Percentiles rank a stretch among this genome's conserved stretches.
These are phyloP conservation scores for Calameuta idolon DNA, from an alignment of 2,888 invertebrate genomes.

Conservation along the genomic window DNA sequence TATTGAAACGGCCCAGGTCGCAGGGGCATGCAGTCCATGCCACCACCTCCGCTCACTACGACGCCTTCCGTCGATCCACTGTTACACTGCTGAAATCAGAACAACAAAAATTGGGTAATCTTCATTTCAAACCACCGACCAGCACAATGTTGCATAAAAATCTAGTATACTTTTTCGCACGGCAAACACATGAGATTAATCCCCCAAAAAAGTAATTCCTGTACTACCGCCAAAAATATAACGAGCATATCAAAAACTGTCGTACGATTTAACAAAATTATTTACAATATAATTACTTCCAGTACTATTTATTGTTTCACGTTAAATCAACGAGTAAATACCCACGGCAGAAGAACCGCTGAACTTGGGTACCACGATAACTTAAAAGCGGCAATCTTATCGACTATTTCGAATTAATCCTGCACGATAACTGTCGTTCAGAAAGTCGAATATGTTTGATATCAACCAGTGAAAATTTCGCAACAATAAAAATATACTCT, in stretches of 20 bases:
- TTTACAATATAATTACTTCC: not conserved
- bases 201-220: not conserved
- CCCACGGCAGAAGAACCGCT: not conserved
- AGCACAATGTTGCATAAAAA: not conserved
- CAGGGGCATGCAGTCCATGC: constrained; percentile 86
- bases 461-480: too few species aligned
- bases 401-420: not conserved
- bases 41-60: constrained; percentile 61
- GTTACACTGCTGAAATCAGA: constrained; percentile 55
- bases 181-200: not conserved
- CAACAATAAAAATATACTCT: too few species aligned
- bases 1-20: constrained; percentile 84
- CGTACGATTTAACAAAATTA: not conserved
- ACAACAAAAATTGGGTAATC: not conserved
- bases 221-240: too few species aligned
- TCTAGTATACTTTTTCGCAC: not conserved
- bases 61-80: constrained; percentile 55
- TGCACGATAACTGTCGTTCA: not conserved
- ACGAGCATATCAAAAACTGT: too few species aligned
- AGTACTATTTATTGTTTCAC: not conserved
- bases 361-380: not conserved
- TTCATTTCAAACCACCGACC: not conserved
- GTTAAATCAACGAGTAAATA: not conserved
- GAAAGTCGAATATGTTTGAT: not conserved
- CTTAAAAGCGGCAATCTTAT: not conserved